Percentiles rank a stretch among this genome's conserved stretches.
These are phyloP conservation scores for Saccopteryx leptura DNA, from an alignment of 2,113 vertebrate species.

Conservation along the genomic window DNA sequence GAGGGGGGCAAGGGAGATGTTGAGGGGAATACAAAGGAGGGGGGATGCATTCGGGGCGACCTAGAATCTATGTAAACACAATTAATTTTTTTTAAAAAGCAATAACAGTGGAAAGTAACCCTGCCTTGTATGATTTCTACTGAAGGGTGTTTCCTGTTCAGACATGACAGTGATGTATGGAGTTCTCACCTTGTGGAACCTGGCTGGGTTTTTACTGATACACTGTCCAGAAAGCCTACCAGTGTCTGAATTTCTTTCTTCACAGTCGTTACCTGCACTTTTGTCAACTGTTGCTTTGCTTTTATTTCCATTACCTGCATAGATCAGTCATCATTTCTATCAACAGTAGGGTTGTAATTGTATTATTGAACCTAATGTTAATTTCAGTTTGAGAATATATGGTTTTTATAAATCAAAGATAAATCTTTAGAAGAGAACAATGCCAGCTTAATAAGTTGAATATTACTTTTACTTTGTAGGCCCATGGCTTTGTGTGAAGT, in stretches of 20 bases:
- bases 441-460: conserved; percentile 77
- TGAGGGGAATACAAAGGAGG: too few species aligned
- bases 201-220: conserved; percentile 24
- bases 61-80: too few species aligned
- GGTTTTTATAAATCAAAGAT: conserved; percentile 57
- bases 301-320: conserved; percentile 2
- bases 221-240: background rate
- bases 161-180: background rate
- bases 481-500: conserved; percentile 80
- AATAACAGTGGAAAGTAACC: background rate
- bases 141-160: background rate
- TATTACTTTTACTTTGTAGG: conserved; percentile 80
- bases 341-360: background rate
- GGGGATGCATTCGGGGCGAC: too few species aligned
- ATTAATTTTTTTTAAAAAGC: background rate
- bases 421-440: conserved; percentile 47
- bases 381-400: conserved; percentile 63
- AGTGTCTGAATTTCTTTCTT: background rate
- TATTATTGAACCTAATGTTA: conserved; percentile 36
- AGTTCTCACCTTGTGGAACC: background rate
- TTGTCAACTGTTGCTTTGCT: conserved; percentile 36
- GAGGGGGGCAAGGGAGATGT: too few species aligned
- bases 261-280: background rate
- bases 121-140: background rate
- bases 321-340: conserved; percentile 6